Base-by-base conservation (phyloP, 2,888 invertebrate species). In the Trichogramma dendrolimi region DNA sequence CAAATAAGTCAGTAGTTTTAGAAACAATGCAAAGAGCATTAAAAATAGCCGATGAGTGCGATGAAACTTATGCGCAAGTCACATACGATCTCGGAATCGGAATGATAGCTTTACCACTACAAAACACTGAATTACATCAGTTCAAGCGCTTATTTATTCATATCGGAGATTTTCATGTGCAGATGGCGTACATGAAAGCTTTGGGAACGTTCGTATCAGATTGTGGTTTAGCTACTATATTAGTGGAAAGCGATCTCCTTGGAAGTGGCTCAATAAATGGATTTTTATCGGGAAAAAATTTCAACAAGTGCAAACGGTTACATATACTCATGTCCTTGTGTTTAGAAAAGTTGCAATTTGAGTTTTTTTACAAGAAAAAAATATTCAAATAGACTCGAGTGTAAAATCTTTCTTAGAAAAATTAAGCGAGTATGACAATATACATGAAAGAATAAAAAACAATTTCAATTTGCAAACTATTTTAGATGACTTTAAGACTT, bases 241-340 rank as follows among this genome's bases (percentile, higher is more conserved):
- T 72, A 63, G 67, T 71, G 4, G 60, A 74, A 6, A 60, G 59
- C 42, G 61, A 67, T 43, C 27, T 73, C 2, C 41, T 75, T n/a
- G 73, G 69, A n/a, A 59, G 39, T 54, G 72, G 73, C 1, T 73
- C 74, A 38, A 66, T 72, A 0, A 68, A 66, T 58, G 60, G 64
- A 14, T 72, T 75, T 67, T 6, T 72, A 6, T 51, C 39, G 3
- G 69, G 72, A 4, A 73, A 70, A 64, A 71, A 74, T 62, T 75
- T 72, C 49, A 75, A 73, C 48, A 54, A 72, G 14, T 74, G 73
- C 58, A 73, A 71, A 61, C 51, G 70, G 54, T 41, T 70, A 39
- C 67, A 69, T 58, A 54, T 64, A 50, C 41, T 72, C 58, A 53
- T 71, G 6, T 64, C 68, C 48, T 64, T 70, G 51, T 67, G 65